Evolutionary conservation across 2,888 invertebrate genomes (phyloP).

Genomic region (Calephelis perditalis): DNA sequence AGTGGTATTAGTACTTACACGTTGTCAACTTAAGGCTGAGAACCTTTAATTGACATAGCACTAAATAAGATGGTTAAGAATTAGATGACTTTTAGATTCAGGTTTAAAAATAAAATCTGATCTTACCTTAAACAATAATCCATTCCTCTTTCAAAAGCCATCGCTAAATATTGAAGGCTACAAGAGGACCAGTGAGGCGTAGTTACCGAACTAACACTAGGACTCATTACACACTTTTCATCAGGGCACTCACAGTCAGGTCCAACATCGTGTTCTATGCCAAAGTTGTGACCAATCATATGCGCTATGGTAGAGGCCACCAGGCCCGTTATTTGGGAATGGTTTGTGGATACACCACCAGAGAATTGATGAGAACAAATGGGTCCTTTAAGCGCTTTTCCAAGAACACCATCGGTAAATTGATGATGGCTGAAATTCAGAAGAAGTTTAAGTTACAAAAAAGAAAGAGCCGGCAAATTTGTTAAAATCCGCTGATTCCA

Average conservation of each 20-base stretch:
- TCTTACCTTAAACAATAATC: constrained; percentile 88
- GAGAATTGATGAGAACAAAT: constrained; percentile 98
- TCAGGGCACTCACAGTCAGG: constrained; percentile 92
- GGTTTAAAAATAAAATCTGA: no score
- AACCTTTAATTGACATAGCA: no score
- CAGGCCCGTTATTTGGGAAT: constrained; percentile 89
- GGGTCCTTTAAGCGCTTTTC: constrained; percentile 97
- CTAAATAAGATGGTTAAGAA: no score
- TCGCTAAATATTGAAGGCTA: constrained; percentile 91
- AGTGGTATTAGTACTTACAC: no score
- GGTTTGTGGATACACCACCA: constrained; percentile 97
- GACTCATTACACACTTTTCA: constrained; percentile 97
- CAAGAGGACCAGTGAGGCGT: constrained; percentile 98
- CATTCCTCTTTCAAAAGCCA: constrained; percentile 97
- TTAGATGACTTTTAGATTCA: no score
- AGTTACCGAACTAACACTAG: constrained; percentile 90
- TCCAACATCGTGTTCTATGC: constrained; percentile 96
- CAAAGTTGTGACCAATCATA: constrained; percentile 99
- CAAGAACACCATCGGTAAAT: constrained; percentile 96
- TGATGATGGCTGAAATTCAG: constrained; percentile 84
- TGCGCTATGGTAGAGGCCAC: constrained; percentile 98
- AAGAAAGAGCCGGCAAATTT: no score
- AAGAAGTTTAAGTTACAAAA: constrained; percentile 26
- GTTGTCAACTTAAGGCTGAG: no score
- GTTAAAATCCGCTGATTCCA: no score